Percentiles rank a stretch among this genome's conserved stretches.
Evolutionary conservation across 1,140 invertebrate genomes (phyloP).

Genomic region (Wasmannia auropunctata): DNA sequence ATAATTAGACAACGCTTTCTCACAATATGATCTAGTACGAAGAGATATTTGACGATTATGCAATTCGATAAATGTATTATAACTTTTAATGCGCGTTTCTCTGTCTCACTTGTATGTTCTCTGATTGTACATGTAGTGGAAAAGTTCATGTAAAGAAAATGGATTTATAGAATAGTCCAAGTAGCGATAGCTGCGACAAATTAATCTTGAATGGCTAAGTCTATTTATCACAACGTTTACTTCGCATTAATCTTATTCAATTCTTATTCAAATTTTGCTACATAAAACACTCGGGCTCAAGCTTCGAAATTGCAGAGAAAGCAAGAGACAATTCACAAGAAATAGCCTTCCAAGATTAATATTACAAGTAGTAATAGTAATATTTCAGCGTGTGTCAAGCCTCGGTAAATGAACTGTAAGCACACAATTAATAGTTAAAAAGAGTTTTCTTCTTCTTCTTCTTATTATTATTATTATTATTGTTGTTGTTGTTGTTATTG

Average conservation of each 20-base stretch:
- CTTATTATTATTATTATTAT: neutral
- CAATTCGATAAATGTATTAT: neutral
- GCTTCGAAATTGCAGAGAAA: neutral
- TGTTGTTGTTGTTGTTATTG: neutral
- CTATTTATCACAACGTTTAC: neutral
- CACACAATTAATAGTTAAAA: neutral
- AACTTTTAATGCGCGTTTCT: slow-evolving; percentile 23
- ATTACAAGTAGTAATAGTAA: slow-evolving; percentile 14
- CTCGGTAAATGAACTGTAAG: slow-evolving; percentile 21
- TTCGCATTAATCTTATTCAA: neutral
- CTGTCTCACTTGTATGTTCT: slow-evolving; percentile 4
- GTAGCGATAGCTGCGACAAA: slow-evolving; percentile 48
- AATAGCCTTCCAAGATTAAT: slow-evolving; percentile 54
- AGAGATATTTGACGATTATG: neutral
- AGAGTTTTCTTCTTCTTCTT: neutral
- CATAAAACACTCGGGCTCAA: neutral
- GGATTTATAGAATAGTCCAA: slow-evolving; percentile 19
- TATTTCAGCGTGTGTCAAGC: slow-evolving; percentile 9
- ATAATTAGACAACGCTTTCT: slow-evolving; percentile 35
- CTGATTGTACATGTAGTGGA: neutral
- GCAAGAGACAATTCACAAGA: neutral
- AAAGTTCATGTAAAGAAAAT: slow-evolving; percentile 43
- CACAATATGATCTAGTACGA: slow-evolving; percentile 5
- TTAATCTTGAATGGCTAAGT: slow-evolving; percentile 50
- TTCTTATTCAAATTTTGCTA: neutral